phyloP scores from a whole-genome alignment of 2,797 vertebrate species.

The Toxotes lorentzi region DNA sequence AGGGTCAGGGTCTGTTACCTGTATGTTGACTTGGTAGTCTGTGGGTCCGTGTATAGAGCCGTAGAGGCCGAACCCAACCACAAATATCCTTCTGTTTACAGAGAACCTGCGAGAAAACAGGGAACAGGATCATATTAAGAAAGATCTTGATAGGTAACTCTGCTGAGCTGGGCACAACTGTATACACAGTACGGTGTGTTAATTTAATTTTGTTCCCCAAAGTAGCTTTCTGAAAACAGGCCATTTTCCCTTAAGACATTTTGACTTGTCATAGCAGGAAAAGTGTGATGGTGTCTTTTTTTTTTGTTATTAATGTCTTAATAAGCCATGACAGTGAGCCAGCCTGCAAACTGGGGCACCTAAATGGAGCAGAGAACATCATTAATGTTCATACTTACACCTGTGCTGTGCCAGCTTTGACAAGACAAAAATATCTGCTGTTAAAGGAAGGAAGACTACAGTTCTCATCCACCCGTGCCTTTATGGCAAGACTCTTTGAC shows the following conservation, averaged over 20 bases:
- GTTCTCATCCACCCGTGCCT: neutral
- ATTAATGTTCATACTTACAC: neutral
- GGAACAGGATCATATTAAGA: constrained; percentile 1
- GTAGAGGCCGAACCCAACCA: constrained; percentile 97
- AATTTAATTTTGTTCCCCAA: neutral
- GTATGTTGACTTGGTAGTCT: constrained; percentile 99
- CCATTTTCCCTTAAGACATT: neutral
- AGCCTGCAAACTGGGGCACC: neutral
- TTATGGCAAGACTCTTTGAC: neutral
- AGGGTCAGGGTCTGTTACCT: constrained; percentile 83
- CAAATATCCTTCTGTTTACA: constrained; percentile 96
- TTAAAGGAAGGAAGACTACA: neutral
- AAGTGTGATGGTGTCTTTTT: neutral
- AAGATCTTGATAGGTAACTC: neutral
- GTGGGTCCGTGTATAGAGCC: constrained; percentile 98
- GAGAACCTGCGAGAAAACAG: constrained; percentile 87
- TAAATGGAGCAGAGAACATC: neutral
- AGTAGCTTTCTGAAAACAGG: neutral
- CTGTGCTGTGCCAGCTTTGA: neutral
- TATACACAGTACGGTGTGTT: neutral
- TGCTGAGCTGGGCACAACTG: neutral
- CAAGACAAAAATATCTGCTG: neutral
- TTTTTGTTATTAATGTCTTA: neutral
- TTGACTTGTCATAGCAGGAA: neutral
- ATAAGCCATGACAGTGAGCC: neutral